These are phyloP conservation scores for Zelleria hepariella DNA, from an alignment of 2,888 invertebrate genomes.

Conservation along the genomic window DNA sequence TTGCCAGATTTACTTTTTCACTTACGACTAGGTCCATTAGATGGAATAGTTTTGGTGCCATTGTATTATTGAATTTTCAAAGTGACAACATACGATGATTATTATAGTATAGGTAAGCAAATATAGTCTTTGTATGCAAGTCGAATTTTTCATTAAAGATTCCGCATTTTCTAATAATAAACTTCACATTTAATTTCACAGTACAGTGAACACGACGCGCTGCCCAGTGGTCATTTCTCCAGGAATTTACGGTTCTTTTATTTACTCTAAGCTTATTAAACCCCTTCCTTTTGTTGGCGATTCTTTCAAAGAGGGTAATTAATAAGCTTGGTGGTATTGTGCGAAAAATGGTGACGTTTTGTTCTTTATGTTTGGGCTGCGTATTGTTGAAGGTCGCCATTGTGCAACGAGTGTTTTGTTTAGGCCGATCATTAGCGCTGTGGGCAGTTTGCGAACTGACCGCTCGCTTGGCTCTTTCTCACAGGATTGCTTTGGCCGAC, in stretches of 20 bases:
- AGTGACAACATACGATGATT: no score
- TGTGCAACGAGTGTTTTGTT: conserved; percentile 41
- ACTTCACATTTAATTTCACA: conserved; percentile 52
- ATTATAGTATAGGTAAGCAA: no score
- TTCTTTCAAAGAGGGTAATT: conserved; percentile 59
- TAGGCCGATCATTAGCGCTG: conserved; percentile 48
- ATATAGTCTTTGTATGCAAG: no score
- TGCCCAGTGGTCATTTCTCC: conserved; percentile 52
- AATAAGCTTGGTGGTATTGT: conserved; percentile 57
- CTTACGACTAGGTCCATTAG: no score
- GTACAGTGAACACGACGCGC: conserved; percentile 21
- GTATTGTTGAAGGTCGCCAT: conserved; percentile 36
- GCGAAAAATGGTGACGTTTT: conserved; percentile 47
- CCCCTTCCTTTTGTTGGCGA: conserved; percentile 48
- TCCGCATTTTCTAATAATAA: conserved; percentile 15
- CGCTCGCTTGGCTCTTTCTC: conserved; percentile 44
- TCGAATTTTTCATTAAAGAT: no score
- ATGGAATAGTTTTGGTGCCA: no score
- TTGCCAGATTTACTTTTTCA: no score
- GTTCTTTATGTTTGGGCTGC: conserved; percentile 50
- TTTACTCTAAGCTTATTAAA: conserved; percentile 68
- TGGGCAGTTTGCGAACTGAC: conserved; percentile 60
- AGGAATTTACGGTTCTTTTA: conserved; percentile 49
- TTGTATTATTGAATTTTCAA: no score
- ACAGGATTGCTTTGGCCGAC: conserved; percentile 26